A percentile compares a stretch with the other conserved stretches of the same genome.
Evolutionary conservation across 2,113 vertebrate species (phyloP).

Genomic region (Pycnonotus jocosus): DNA sequence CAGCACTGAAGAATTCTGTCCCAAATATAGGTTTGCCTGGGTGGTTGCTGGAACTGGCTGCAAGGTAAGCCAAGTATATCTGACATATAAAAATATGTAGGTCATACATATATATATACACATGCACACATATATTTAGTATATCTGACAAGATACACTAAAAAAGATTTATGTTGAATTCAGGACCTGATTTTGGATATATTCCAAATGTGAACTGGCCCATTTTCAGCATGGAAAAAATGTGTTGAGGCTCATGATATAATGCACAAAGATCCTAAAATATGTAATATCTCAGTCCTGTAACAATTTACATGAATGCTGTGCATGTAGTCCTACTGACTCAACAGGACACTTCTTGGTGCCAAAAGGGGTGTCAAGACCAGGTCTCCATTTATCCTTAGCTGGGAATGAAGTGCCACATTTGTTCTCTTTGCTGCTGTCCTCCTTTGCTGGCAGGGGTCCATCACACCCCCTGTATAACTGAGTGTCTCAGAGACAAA

Average conservation of each 20-base stretch:
- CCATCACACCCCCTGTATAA: not conserved
- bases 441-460: not conserved
- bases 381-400: not conserved
- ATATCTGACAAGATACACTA: not conserved
- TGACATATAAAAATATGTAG: not conserved
- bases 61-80: not conserved
- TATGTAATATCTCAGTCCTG: not conserved
- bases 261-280: not conserved
- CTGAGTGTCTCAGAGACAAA: slow-evolving; percentile 26
- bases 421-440: not conserved
- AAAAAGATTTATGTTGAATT: not conserved
- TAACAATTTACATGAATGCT: not conserved
- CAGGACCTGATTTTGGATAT: not conserved
- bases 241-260: not conserved
- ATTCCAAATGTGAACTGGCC: not conserved
- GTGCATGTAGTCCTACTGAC: not conserved
- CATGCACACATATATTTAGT: not conserved
- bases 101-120: not conserved
- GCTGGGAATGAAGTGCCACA: not conserved
- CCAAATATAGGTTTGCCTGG: not conserved
- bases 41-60: not conserved
- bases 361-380: not conserved
- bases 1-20: not conserved
- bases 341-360: not conserved
- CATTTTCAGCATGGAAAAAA: not conserved